These are phyloP conservation scores for Acromyrmex charruanus DNA, from an alignment of 1,140 invertebrate genomes.

Conservation along the genomic window DNA sequence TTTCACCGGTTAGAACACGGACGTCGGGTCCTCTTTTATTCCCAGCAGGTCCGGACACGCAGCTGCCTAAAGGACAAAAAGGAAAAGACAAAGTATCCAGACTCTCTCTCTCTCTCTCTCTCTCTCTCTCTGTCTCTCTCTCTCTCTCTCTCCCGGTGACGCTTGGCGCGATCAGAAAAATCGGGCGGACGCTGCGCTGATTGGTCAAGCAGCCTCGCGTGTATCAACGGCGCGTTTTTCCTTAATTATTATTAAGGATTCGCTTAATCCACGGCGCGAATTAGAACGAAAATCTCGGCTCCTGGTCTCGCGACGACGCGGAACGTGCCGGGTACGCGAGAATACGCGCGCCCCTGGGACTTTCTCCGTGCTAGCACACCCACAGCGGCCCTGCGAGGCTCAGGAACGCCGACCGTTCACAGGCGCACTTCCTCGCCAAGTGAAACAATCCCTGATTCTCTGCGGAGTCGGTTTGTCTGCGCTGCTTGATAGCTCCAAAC, in stretches of 20 bases:
- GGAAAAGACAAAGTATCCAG: background rate
- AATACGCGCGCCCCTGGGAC: conserved; percentile 39
- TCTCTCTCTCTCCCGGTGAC: background rate
- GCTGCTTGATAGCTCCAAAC: too few relatives aligned
- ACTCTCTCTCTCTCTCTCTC: background rate
- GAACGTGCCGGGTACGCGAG: background rate
- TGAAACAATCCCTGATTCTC: background rate
- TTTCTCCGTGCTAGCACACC: conserved; percentile 36
- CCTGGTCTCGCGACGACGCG: background rate
- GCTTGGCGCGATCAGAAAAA: background rate
- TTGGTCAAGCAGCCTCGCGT: background rate
- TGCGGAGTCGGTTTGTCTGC: background rate
- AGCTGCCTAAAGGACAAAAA: conserved; percentile 28
- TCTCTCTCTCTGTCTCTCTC: background rate
- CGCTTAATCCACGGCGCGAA: background rate
- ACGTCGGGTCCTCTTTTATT: background rate
- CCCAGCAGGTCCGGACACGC: background rate
- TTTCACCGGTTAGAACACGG: background rate
- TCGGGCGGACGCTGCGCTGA: background rate
- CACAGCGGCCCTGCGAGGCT: background rate
- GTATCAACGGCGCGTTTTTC: too few relatives aligned
- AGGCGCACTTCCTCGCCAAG: background rate
- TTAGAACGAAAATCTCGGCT: conserved; percentile 18
- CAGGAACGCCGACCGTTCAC: background rate
- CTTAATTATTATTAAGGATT: background rate